Evolutionary conservation across 2,888 invertebrate genomes (phyloP).

Genomic region (Bhutanitis thaidina): DNA sequence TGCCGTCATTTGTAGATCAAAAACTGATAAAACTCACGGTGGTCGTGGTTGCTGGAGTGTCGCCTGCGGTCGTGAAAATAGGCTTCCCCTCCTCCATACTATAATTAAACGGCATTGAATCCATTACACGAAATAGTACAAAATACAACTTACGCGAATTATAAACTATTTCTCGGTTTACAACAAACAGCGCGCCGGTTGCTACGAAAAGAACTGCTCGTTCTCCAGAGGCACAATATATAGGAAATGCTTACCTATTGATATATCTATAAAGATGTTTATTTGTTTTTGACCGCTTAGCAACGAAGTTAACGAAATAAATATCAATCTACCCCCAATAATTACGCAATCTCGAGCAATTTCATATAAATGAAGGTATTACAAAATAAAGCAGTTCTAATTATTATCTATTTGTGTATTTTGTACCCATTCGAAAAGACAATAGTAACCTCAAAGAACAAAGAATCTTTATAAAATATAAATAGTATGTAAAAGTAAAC

Average conservation of each 20-base stretch:
- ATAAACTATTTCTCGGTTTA: neutral
- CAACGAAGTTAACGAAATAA: neutral
- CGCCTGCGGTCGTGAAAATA: constrained; percentile 49
- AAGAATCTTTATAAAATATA: no score
- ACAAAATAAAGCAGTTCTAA: no score
- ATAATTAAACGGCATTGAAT: constrained; percentile 43
- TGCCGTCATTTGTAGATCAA: neutral
- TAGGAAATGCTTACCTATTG: neutral
- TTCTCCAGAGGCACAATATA: neutral
- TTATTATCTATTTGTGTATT: no score
- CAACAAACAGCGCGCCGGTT: neutral
- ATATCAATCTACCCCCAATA: constrained; percentile 6
- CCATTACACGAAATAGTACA: constrained; percentile 29
- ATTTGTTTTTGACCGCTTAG: neutral
- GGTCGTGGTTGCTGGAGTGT: constrained; percentile 39
- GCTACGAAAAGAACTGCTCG: constrained; percentile 1
- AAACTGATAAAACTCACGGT: constrained; percentile 40
- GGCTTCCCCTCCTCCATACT: constrained; percentile 48
- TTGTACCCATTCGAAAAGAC: no score
- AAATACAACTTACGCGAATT: neutral
- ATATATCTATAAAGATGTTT: constrained; percentile 7
- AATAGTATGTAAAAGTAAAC: no score
- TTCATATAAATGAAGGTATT: no score
- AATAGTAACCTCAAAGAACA: no score
- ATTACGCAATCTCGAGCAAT: neutral